phyloP scores from a whole-genome alignment of 2,113 vertebrate genomes.

The Oryzias woworae region DNA sequence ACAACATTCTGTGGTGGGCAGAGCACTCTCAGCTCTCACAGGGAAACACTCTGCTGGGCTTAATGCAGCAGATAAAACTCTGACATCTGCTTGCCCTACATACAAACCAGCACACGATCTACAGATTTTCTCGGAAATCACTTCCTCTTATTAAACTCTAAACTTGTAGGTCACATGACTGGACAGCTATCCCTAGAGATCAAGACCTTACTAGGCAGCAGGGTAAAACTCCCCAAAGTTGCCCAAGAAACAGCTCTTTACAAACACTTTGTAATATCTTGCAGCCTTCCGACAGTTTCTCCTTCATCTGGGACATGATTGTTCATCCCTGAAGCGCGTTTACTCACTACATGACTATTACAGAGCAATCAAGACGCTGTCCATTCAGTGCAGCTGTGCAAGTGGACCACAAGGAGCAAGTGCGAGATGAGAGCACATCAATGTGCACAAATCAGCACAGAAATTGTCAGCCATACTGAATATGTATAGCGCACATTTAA shows the following conservation, averaged over 20 bases:
- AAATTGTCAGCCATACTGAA: not conserved
- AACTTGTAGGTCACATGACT: conserved; percentile 13
- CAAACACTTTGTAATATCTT: conserved; percentile 16
- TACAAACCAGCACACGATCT: conserved; percentile 57
- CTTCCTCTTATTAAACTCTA: conserved; percentile 12
- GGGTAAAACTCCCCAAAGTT: conserved; percentile 2
- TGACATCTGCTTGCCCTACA: conserved; percentile 77
- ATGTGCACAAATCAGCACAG: conserved; percentile 6
- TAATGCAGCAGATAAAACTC: conserved; percentile 71
- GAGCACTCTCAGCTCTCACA: conserved; percentile 46
- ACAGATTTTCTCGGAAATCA: conserved; percentile 45
- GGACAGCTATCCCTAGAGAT: conserved; percentile 22
- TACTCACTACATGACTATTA: conserved; percentile 34
- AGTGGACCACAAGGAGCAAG: conserved; percentile 22
- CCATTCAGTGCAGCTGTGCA: conserved; percentile 19
- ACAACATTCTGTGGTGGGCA: conserved; percentile 63
- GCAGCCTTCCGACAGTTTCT: conserved; percentile 19
- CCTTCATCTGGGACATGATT: conserved; percentile 19
- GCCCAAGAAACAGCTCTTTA: conserved; percentile 14
- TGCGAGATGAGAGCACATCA: not conserved
- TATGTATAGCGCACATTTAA: conserved; percentile 17
- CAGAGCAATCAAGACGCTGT: conserved; percentile 44
- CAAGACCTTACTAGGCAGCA: conserved; percentile 1
- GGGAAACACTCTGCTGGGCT: conserved; percentile 67
- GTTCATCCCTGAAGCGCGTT: conserved; percentile 49